Evolutionary conservation across 2,888 invertebrate genomes (phyloP), one percentile per base, ranked within the genome.

Genomic region (Sphaerophoria taeniata): DNA sequence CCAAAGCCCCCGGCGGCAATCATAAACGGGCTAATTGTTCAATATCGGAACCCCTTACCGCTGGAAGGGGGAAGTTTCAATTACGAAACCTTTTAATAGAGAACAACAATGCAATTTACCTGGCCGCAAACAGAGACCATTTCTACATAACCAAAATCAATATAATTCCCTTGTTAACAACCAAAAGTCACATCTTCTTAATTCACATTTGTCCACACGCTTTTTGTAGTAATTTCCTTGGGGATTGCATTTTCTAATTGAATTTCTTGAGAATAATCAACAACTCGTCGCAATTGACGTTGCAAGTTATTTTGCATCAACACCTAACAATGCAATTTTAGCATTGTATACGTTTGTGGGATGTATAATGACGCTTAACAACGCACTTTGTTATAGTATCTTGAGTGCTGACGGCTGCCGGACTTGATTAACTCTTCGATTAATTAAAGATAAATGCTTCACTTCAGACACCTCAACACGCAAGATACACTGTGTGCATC

Each of bases 211-310:
- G 34, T 9, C 16, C 49, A 56, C 53, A 16, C 53, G 14, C 36
- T 39, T 33, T 65, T 5, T 53, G 31, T 24, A 11, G n/a, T 45
- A 16, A 34, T 70, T 16, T 71, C 36, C n/a, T n/a, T 9, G 51
- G 24, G 76, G 63, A 71, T 75, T 65, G 47, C 5, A 75, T 53
- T 75, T 56, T 70, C 49, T 56, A 77, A 72, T 75, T 75, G 71
- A 81, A 76, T 76, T 71, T 65, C 45, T 47, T 47, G 36, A 65
- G 49, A 7, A 60, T 6, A 56, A 31, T 63, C 14, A 65, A 56
- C 49, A 45, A 45, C 36, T 63, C 60, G 67, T 65, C 39, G 39
- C 34, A 65, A 45, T 65, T 51, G 16, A 34, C 45, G 36, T 60
- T 36, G 60, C 9, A 49, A 14, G 43, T 39, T 34, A 67, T 53